Evolutionary conservation across 2,797 vertebrate genomes (phyloP).

Genomic region (Lates japonicus): DNA sequence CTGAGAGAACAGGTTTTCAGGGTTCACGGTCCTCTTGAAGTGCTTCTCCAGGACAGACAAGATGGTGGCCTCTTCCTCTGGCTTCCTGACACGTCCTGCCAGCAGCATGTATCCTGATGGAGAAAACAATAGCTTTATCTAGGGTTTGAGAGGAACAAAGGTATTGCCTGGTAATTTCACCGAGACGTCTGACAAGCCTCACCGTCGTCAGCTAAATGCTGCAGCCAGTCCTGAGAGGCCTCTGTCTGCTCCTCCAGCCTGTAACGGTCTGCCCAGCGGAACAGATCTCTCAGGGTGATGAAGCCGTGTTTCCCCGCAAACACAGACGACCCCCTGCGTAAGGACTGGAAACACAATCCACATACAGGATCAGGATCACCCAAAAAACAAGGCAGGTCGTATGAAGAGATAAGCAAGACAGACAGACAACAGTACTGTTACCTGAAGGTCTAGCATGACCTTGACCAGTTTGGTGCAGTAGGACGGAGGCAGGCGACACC

Average conservation of each 20-base stretch:
- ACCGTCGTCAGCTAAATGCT: constrained; percentile 97
- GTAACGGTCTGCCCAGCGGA: constrained; percentile 98
- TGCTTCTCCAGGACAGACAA: constrained; percentile 93
- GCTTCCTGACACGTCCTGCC: constrained; percentile 94
- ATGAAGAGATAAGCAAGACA: not conserved
- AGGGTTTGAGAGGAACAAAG: fast-evolving
- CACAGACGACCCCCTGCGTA: constrained; percentile 94
- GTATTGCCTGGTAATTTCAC: fast-evolving
- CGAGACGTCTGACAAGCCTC: constrained; percentile 17
- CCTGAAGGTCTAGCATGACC: constrained; percentile 97
- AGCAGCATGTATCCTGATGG: constrained; percentile 95
- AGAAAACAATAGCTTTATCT: not conserved
- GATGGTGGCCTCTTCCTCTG: constrained; percentile 92
- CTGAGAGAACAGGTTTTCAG: constrained; percentile 90
- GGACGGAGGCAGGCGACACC: constrained; percentile 94
- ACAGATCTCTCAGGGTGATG: constrained; percentile 96
- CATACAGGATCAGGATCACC: not conserved
- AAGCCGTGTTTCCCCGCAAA: constrained; percentile 99
- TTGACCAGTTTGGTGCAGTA: constrained; percentile 95
- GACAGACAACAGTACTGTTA: constrained; percentile 61
- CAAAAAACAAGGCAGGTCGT: not conserved
- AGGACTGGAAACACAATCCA: constrained; percentile 83
- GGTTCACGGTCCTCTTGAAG: constrained; percentile 92
- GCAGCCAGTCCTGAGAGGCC: constrained; percentile 93
- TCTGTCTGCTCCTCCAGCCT: constrained; percentile 89